Conservation (phyloP, 2,888 invertebrate species). For the Antheraea assamensis region DNA sequence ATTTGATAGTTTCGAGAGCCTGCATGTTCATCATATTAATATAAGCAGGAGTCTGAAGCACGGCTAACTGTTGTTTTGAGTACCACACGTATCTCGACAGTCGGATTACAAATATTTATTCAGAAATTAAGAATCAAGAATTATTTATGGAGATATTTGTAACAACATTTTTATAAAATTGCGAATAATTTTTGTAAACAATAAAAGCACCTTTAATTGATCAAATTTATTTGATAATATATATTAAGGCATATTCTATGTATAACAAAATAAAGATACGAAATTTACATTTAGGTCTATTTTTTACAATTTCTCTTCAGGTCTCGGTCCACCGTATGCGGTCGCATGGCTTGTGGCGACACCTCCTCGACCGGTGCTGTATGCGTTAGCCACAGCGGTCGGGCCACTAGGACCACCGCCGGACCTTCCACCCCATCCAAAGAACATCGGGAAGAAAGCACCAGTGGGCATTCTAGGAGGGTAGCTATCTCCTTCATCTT, state of each 20-base stretch:
- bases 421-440: slow-evolving; percentile 73
- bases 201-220: slow-evolving; percentile 19
- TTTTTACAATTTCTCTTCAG: slow-evolving; percentile 52
- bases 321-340: slow-evolving; percentile 84
- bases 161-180: no score
- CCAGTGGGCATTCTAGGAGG: slow-evolving; percentile 74
- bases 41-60: no score
- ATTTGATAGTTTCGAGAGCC: no score
- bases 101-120: no score
- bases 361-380: slow-evolving; percentile 87
- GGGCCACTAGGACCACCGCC: slow-evolving; percentile 81
- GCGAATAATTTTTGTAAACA: background rate
- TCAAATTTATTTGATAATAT: slow-evolving; percentile 24
- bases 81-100: no score
- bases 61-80: no score
- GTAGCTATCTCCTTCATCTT: slow-evolving; percentile 79
- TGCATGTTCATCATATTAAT: no score
- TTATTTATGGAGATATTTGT: no score
- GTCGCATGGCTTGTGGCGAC: slow-evolving; percentile 88
- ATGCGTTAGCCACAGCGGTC: slow-evolving; percentile 88
- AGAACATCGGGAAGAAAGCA: slow-evolving; percentile 86
- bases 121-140: no score
- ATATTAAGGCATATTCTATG: slow-evolving; percentile 30
- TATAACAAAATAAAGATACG: slow-evolving; percentile 38
- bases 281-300: slow-evolving; percentile 37